These are phyloP conservation scores for Helarctos malayanus DNA, from an alignment of 2,797 vertebrate genomes.

Conservation along the genomic window DNA sequence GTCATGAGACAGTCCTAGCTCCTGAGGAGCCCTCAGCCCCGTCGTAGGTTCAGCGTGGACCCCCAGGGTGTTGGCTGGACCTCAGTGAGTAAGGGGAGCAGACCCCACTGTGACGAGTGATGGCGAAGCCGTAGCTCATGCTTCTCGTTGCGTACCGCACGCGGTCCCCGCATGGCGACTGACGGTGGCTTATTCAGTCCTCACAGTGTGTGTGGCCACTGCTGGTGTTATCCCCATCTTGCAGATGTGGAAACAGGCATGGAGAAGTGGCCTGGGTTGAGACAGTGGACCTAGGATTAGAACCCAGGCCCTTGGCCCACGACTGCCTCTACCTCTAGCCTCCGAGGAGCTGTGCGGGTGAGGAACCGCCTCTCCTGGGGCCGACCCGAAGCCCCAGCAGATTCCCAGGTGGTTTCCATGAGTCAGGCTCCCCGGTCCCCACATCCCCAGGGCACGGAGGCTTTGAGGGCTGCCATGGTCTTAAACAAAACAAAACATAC, in stretches of 20 bases:
- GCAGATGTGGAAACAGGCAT: not conserved
- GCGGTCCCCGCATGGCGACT: fast-evolving
- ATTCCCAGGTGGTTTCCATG: not conserved
- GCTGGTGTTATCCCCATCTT: not conserved
- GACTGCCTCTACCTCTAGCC: fast-evolving
- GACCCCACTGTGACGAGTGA: fast-evolving
- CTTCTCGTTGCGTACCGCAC: fast-evolving
- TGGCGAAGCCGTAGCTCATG: fast-evolving
- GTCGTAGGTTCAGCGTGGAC: not conserved
- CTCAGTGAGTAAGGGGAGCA: not conserved
- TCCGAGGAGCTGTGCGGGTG: fast-evolving
- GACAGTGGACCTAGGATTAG: not conserved
- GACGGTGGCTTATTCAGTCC: fast-evolving
- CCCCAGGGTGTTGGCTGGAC: not conserved
- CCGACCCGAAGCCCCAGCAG: not conserved
- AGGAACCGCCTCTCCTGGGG: not conserved
- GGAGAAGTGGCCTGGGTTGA: not conserved
- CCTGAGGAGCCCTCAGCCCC: not conserved
- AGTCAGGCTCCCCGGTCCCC: not conserved
- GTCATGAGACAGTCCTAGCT: not conserved
- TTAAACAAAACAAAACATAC: not conserved
- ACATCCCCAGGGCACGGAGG: not conserved
- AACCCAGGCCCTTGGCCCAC: not conserved
- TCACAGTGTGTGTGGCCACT: too few relatives aligned
- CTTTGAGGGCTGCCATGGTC: not conserved